Evolutionary conservation across 1,140 invertebrate genomes (phyloP), one percentile per base, ranked within the genome.

Genomic region (Panagrolaimus sp.): DNA sequence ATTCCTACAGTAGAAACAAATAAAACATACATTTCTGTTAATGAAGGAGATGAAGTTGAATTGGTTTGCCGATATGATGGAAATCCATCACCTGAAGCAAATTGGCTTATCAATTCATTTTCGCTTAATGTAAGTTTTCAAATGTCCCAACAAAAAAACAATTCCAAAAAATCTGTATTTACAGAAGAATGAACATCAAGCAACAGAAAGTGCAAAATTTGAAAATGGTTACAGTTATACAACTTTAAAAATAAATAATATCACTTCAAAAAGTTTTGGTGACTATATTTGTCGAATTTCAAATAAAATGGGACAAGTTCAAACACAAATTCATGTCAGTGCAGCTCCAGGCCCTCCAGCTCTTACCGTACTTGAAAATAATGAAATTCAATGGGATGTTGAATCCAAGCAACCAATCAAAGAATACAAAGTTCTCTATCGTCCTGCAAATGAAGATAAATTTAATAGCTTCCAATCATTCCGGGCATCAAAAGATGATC

Each of bases 21-120:
- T 28, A 21, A 28, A 21, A 58, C 52, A 21, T 58, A 58, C 28
- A 28, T 58, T 21, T 28, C 52, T 1, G 52, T 28, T 12, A 26
- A 26, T 28, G 21, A 26, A 28, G 52, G 52, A 21, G 28, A 58
- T 26, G 10, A 21, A 28, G 52, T 28, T 21, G 14, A 58, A 58
- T 58, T 58, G 52, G 28, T 21, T 58, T 58, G 52, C 17, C 52
- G 52, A 24, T 58, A 58, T 58, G 21, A 21, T 21, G 52, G 52
- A 10, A 26, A 58, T 28, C 52, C 52, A 12, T 26, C 21, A 8
- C 52, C 52, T 6, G 52, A 26, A 28, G 52, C 28, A 26, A 58
- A 21, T 24, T 58, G 52, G 52, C 21, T 21, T 21, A 12, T 58
- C 10, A 58, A 58, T 58, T 58, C 52, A 28, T 58, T 58, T 28